Evolutionary conservation across 1,140 invertebrate species (phyloP).

Genomic region (Drosophila albomicans): DNA sequence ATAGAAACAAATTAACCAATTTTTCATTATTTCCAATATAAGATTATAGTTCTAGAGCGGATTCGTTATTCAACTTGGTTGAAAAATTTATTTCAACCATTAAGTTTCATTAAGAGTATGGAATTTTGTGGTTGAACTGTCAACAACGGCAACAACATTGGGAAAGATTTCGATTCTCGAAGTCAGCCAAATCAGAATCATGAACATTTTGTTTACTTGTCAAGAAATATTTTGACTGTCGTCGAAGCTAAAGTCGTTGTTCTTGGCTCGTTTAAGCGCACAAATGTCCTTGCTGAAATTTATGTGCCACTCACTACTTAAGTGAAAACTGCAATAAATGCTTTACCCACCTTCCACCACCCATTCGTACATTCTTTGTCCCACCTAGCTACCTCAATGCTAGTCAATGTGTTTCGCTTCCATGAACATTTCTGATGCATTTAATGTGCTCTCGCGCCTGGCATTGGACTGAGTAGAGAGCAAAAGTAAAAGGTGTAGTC

Average conservation of each 20-base stretch:
- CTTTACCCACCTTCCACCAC: neutral
- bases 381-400: neutral
- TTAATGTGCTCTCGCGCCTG: slow-evolving; percentile 24
- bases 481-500: slow-evolving; percentile 22
- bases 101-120: too few relatives aligned
- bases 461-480: slow-evolving; percentile 42
- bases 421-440: slow-evolving; percentile 42
- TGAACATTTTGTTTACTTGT: slow-evolving; percentile 58
- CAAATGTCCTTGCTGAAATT: slow-evolving; percentile 72
- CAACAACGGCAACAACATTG: slow-evolving; percentile 21
- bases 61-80: too few relatives aligned
- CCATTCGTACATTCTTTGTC: neutral
- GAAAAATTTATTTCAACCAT: too few relatives aligned
- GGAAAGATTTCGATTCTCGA: slow-evolving; percentile 32
- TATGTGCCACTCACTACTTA: slow-evolving; percentile 75
- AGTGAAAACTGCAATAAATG: slow-evolving; percentile 72
- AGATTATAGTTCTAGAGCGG: too few relatives aligned
- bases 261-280: slow-evolving; percentile 32
- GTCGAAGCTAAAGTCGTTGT: slow-evolving; percentile 3
- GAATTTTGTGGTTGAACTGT: too few relatives aligned
- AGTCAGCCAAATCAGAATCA: slow-evolving; percentile 25
- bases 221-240: slow-evolving; percentile 49
- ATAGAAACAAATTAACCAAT: too few relatives aligned
- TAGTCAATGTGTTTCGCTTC: slow-evolving; percentile 14
- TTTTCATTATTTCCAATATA: too few relatives aligned